Conservation (phyloP, 2,113 vertebrate species). For the Heterocephalus glaber region DNA sequence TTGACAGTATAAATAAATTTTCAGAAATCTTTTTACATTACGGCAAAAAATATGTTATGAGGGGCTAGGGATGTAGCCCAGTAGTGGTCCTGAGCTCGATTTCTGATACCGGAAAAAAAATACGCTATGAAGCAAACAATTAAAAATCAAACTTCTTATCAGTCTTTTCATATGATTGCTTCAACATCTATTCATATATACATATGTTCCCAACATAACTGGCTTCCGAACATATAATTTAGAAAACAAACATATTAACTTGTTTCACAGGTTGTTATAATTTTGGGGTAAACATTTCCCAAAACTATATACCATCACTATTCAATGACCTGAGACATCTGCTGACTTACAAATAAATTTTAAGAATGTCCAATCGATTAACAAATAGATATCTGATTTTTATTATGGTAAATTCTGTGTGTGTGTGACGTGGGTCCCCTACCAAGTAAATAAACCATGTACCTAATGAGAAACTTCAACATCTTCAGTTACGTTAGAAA, state of each 20-base stretch:
- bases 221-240: not conserved
- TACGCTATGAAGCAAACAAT: not conserved
- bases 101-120: too few species aligned
- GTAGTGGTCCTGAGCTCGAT: too few species aligned
- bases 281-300: slow-evolving; percentile 8
- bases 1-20: slow-evolving; percentile 13
- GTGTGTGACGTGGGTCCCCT: not conserved
- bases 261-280: slow-evolving; percentile 29
- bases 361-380: not conserved
- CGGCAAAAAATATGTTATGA: not conserved
- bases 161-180: not conserved
- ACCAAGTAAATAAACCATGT: not conserved
- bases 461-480: not conserved
- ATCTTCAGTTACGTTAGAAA: not conserved
- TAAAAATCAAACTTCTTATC: slow-evolving; percentile 45
- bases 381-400: not conserved
- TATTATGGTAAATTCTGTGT: not conserved
- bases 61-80: too few species aligned
- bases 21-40: not conserved
- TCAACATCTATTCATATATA: not conserved
- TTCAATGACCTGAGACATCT: slow-evolving; percentile 2
- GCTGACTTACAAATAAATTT: not conserved
- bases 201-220: not conserved
- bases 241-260: not conserved
- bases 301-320: not conserved